These are phyloP conservation scores for Orestias chungarensis DNA, from an alignment of 2,797 vertebrate genomes.

Conservation along the genomic window DNA sequence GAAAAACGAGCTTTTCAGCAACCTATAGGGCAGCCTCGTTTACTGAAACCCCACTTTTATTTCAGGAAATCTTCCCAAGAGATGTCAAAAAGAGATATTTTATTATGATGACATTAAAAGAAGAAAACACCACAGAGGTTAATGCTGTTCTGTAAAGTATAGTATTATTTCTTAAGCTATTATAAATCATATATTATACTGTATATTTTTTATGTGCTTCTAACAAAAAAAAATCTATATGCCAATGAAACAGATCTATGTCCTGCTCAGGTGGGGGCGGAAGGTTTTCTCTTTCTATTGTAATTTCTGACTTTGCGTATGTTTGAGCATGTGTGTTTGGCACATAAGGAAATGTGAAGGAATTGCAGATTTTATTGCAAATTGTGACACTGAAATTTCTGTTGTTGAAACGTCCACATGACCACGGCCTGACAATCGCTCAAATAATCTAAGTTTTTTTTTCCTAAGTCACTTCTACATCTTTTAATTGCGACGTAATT, in stretches of 20 bases:
- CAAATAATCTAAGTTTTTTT: neutral
- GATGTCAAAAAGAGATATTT: constrained; percentile 27
- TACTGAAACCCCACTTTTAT: constrained; percentile 17
- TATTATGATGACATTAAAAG: constrained; percentile 25
- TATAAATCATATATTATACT: constrained; percentile 60
- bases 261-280: neutral
- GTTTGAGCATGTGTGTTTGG: constrained; percentile 29
- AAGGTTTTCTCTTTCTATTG: neutral
- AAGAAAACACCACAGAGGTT: constrained; percentile 21
- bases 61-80: constrained; percentile 26
- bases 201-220: constrained; percentile 57
- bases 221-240: constrained; percentile 61
- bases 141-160: constrained; percentile 55
- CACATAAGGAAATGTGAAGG: constrained; percentile 28
- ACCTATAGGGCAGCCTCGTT: constrained; percentile 81
- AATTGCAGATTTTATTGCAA: constrained; percentile 8
- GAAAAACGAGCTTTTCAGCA: constrained; percentile 98
- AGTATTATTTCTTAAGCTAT: constrained; percentile 51
- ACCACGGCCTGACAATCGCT: constrained; percentile 59
- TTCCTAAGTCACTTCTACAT: neutral
- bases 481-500: neutral
- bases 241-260: constrained; percentile 53
- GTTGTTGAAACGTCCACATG: constrained; percentile 12
- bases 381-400: constrained; percentile 1
- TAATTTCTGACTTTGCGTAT: constrained; percentile 18